Evolutionary conservation across 2,888 invertebrate species (phyloP).

Genomic region (Idaea aversata): DNA sequence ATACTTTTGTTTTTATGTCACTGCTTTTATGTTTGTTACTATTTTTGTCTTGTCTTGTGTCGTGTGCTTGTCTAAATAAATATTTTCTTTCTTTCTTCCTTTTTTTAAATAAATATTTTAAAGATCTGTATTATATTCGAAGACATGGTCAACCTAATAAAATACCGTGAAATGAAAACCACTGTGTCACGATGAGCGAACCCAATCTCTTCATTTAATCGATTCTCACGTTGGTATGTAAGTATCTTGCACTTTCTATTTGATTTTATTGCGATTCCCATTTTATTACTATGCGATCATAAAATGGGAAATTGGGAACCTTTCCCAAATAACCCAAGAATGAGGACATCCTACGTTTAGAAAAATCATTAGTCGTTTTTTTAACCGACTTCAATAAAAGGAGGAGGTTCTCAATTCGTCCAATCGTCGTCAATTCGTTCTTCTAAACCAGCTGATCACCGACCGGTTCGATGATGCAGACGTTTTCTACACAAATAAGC

Average conservation of each 20-base stretch:
- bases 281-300: not conserved
- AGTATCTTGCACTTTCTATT: conserved; percentile 24
- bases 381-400: no score
- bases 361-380: not conserved
- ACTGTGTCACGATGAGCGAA: conserved; percentile 38
- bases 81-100: no score
- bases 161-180: conserved; percentile 43
- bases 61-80: no score
- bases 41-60: not conserved
- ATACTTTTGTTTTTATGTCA: conserved; percentile 2
- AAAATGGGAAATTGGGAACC: not conserved
- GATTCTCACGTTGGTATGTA: conserved; percentile 16
- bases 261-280: conserved; percentile 4
- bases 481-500: no score
- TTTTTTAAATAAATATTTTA: no score
- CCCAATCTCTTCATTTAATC: conserved; percentile 39
- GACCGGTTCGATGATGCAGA: no score
- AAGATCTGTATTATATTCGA: no score
- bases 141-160: conserved; percentile 24
- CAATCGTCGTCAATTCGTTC: no score
- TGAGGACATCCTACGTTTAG: not conserved
- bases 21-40: not conserved
- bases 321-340: not conserved
- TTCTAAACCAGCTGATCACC: no score
- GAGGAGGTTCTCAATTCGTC: no score